Evolutionary conservation across 2,113 vertebrate species (phyloP).

Genomic region (Oophaga pumilio): DNA sequence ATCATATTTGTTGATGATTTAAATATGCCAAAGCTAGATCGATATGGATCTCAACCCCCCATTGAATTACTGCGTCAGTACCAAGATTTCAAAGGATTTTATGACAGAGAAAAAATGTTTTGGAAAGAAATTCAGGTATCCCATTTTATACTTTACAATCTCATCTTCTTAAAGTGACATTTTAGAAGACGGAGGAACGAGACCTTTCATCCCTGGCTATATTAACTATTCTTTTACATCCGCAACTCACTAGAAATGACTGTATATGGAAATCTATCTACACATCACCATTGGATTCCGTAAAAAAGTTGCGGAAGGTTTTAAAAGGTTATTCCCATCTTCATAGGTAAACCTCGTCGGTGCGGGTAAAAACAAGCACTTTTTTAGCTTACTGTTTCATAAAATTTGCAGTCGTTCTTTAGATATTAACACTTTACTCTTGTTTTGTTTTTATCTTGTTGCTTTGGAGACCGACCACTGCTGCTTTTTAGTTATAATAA

Average conservation of each 20-base stretch:
- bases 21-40: constrained; percentile 85
- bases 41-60: constrained; percentile 83
- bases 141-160: neutral
- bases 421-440: too few species aligned
- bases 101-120: constrained; percentile 81
- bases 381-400: too few species aligned
- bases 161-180: neutral
- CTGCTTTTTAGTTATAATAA: too few species aligned
- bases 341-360: too few species aligned
- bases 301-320: too few species aligned
- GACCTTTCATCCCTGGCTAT: neutral
- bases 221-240: neutral
- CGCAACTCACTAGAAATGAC: neutral
- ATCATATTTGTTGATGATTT: constrained; percentile 86
- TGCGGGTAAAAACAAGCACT: too few species aligned
- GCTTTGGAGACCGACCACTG: too few species aligned
- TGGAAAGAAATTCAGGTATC: constrained; percentile 84
- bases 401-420: too few species aligned
- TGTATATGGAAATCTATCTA: neutral
- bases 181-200: neutral
- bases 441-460: too few species aligned
- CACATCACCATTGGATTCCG: too few species aligned
- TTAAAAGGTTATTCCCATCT: too few species aligned
- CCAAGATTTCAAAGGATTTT: constrained; percentile 85
- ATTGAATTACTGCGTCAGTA: constrained; percentile 84